Evolutionary conservation across 1,140 invertebrate species (phyloP), one percentile per base, ranked within the genome.

Genomic region (Zaprionus vittiger): DNA sequence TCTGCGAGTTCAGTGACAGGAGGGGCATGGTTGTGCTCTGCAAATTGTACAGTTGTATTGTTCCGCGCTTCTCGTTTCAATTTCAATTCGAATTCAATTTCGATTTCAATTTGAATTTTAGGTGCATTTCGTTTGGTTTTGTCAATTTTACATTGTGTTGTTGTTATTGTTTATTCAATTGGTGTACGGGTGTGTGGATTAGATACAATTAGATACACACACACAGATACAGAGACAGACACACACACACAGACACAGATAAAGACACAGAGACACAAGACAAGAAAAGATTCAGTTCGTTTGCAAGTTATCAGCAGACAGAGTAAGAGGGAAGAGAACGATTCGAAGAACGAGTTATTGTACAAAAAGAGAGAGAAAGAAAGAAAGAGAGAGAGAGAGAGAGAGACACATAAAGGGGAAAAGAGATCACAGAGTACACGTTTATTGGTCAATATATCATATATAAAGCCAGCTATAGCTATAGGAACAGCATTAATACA

Each of bases 11-110:
- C 62, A 94, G 92, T 73, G 94, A 95, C 63, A 95, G 93, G 66
- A 94, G 94, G 68, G 94, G 94, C 94, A 94, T 95, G 68, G 94
- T 95, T 93, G 93, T 94, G 93, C 94, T 95, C 93, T 95, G 94
- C 74, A 94, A 94, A 92, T 92, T 92, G 89, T 92, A 92, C 85
- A 92, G 89, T 92, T 92, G 91, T 92, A 92, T 92, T 92, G 91
- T 92, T 89, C 91, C 91, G 80, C 91, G 91, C 91, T 92, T 77
- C 84, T 80, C 57, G 64, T 62, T 78, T 84, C 73, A 67, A 76
- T 64, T 80, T 70, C 62, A 73, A 68, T 68, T 80, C 77, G 66
- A 69, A 64, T 49, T 75, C 65, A 28, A 37, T 31, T 55, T 72
- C 47, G 65, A 56, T 70, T 84, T 70, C 37, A 65, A 44, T 49